phyloP scores from a whole-genome alignment of 1,140 invertebrate genomes.

The Ceratosolen fusciceps region DNA sequence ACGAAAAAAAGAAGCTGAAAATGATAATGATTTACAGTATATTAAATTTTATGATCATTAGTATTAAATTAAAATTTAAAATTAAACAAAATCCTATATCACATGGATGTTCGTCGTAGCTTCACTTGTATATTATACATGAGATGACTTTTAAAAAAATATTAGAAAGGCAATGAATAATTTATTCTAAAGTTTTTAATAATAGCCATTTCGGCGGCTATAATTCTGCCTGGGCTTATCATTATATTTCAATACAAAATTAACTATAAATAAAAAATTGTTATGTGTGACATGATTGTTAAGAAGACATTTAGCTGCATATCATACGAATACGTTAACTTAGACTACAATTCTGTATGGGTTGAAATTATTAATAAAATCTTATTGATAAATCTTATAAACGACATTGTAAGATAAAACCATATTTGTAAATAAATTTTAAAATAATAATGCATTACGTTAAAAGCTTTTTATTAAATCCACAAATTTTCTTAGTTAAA shows the following conservation, averaged over 20 bases:
- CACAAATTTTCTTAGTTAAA: neutral
- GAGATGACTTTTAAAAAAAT: slow-evolving; percentile 9
- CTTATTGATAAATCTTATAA: slow-evolving; percentile 56
- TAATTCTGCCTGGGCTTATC: neutral
- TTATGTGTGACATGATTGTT: neutral
- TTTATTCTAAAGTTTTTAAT: slow-evolving; percentile 14
- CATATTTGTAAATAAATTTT: slow-evolving; percentile 63
- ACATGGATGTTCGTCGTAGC: no score
- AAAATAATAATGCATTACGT: slow-evolving; percentile 37
- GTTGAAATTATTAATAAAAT: slow-evolving; percentile 34
- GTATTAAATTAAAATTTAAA: slow-evolving; percentile 25
- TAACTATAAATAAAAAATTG: neutral
- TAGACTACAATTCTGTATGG: slow-evolving; percentile 38
- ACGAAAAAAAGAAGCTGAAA: neutral
- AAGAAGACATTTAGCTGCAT: slow-evolving; percentile 11
- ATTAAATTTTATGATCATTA: slow-evolving; percentile 41
- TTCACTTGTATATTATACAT: slow-evolving; percentile 32
- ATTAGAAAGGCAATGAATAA: slow-evolving; percentile 7
- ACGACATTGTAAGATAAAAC: slow-evolving; percentile 59
- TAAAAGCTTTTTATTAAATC: neutral
- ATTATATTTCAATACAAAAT: neutral
- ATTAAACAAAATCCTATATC: slow-evolving; percentile 1
- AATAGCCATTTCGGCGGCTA: neutral
- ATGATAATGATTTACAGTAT: slow-evolving; percentile 26
- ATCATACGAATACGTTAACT: slow-evolving; percentile 25